Conservation (phyloP, 2,113 vertebrate genomes). For the Aspidoscelis tigris region DNA sequence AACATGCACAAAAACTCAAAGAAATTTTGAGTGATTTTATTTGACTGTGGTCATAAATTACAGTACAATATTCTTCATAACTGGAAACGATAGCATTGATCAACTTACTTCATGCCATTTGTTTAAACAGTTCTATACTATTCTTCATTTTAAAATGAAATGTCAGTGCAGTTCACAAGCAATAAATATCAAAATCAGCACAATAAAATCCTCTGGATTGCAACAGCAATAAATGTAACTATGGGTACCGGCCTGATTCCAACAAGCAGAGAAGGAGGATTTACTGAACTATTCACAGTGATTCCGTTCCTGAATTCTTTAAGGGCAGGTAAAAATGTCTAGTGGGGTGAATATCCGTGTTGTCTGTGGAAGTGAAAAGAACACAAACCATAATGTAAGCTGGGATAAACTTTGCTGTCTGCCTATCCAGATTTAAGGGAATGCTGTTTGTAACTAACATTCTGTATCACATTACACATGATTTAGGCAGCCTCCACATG, state of each 20-base stretch:
- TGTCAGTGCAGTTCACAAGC: background rate
- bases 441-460: background rate
- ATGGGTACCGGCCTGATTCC: background rate
- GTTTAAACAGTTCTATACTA: background rate
- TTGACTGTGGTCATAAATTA: background rate
- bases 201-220: background rate
- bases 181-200: background rate
- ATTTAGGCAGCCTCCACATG: background rate
- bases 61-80: background rate
- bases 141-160: background rate
- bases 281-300: background rate
- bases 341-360: background rate
- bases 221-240: background rate
- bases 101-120: background rate
- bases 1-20: background rate
- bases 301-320: conserved; percentile 3
- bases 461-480: background rate
- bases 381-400: background rate
- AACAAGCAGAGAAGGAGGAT: background rate
- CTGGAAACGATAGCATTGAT: background rate
- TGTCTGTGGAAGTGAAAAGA: background rate
- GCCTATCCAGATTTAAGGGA: background rate
- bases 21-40: background rate
- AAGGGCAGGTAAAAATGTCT: background rate
- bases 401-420: background rate